A percentile compares a stretch with the other conserved stretches of the same genome.
These are phyloP conservation scores for Calidris pygmaea DNA, from an alignment of 2,113 vertebrate genomes.

Conservation along the genomic window DNA sequence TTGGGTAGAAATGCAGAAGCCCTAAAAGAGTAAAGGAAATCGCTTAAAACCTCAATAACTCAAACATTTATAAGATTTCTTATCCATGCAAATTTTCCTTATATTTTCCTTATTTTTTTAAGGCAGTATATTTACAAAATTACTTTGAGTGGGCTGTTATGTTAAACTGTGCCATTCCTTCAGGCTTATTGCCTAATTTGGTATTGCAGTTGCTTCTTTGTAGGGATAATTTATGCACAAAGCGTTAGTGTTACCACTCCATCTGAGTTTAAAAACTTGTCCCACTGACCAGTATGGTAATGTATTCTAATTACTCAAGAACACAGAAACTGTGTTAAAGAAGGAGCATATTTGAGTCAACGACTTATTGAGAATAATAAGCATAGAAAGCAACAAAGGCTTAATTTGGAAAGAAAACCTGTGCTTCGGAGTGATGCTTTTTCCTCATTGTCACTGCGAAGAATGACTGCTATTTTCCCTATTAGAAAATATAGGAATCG, in stretches of 20 bases:
- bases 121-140: background rate
- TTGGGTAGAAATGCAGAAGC: background rate
- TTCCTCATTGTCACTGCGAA: slow-evolving; percentile 6
- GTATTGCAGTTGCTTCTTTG: background rate
- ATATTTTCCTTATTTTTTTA: background rate
- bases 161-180: background rate
- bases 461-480: slow-evolving; percentile 13
- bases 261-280: background rate
- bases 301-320: background rate
- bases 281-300: background rate
- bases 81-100: background rate
- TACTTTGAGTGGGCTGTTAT: background rate
- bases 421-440: background rate
- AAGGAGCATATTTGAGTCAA: background rate
- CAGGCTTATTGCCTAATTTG: background rate
- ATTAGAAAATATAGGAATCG: background rate
- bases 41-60: background rate
- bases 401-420: slow-evolving; percentile 28
- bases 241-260: background rate
- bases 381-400: background rate
- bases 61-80: background rate
- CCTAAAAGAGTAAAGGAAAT: background rate
- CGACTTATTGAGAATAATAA: background rate
- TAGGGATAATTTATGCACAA: background rate
- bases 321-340: background rate